Percentiles rank a stretch among this genome's conserved stretches.
These are phyloP conservation scores for Luehdorfia chinensis DNA, from an alignment of 1,140 invertebrate species.

Conservation along the genomic window DNA sequence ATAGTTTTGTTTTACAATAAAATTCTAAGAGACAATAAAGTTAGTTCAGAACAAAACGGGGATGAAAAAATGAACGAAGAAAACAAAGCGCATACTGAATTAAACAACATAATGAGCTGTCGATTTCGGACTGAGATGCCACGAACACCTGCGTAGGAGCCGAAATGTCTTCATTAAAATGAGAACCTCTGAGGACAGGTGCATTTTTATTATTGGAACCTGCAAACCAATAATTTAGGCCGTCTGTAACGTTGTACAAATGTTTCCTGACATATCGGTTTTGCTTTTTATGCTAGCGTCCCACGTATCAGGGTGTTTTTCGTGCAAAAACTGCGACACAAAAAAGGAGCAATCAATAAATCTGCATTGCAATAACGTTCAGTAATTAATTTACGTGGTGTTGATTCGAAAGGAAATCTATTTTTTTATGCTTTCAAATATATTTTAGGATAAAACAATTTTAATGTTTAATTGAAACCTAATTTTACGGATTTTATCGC, in stretches of 20 bases:
- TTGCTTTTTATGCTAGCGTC: not conserved
- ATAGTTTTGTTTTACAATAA: constrained; percentile 58
- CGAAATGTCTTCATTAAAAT: constrained; percentile 70
- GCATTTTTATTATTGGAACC: constrained; percentile 43
- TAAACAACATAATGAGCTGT: constrained; percentile 65
- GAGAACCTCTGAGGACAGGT: constrained; percentile 51
- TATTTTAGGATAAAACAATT: too few species aligned
- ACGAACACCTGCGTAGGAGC: constrained; percentile 63
- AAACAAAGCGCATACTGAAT: constrained; percentile 74
- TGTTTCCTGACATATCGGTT: constrained; percentile 14
- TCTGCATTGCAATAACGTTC: not conserved
- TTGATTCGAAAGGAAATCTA: not conserved
- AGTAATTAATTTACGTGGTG: not conserved
- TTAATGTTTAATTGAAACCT: too few species aligned
- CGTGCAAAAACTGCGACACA: constrained; percentile 1
- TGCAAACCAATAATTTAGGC: constrained; percentile 17
- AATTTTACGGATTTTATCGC: too few species aligned
- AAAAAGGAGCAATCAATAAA: not conserved
- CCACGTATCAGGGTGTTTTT: not conserved
- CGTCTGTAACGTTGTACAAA: not conserved
- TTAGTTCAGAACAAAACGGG: constrained; percentile 43
- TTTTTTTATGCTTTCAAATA: too few species aligned
- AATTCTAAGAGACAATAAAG: constrained; percentile 62
- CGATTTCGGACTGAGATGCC: constrained; percentile 43
- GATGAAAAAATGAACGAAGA: constrained; percentile 56